These are phyloP conservation scores for Tragopan temminckii DNA, from an alignment of 2,797 vertebrate genomes.

Conservation along the genomic window DNA sequence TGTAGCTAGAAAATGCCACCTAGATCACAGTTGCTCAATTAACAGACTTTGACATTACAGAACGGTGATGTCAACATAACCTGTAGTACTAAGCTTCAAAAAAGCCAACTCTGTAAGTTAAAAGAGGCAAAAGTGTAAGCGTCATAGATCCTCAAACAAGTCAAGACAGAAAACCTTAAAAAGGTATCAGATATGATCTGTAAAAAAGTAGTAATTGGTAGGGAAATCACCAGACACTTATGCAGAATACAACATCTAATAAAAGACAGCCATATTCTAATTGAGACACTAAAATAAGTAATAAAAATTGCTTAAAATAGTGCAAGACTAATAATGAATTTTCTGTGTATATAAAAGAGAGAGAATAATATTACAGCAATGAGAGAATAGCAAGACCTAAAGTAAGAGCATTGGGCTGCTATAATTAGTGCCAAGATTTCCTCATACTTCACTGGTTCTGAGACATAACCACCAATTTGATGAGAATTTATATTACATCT, in stretches of 20 bases:
- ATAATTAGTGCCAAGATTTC: not conserved
- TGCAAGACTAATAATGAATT: not conserved
- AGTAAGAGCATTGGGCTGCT: not conserved
- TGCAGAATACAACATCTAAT: not conserved
- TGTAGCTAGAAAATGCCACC: not conserved
- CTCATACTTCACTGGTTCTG: not conserved
- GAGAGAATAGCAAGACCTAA: not conserved
- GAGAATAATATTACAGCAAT: not conserved
- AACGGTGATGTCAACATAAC: not conserved
- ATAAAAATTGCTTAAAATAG: not conserved
- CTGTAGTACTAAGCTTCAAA: not conserved
- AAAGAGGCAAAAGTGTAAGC: not conserved
- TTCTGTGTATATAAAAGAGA: not conserved
- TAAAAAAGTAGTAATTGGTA: not conserved
- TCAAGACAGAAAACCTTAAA: not conserved
- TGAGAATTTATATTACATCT: not conserved
- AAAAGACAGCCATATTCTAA: not conserved
- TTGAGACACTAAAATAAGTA: not conserved
- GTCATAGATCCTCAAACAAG: not conserved
- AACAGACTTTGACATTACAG: constrained; percentile 8
- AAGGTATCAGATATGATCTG: not conserved
- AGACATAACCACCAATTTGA: not conserved
- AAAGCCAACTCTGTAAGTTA: not conserved
- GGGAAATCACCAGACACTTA: not conserved
- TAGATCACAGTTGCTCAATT: not conserved